Percentiles rank a stretch among this genome's conserved stretches.
phyloP scores from a whole-genome alignment of 2,888 invertebrate genomes.

The Entomobrya proxima region DNA sequence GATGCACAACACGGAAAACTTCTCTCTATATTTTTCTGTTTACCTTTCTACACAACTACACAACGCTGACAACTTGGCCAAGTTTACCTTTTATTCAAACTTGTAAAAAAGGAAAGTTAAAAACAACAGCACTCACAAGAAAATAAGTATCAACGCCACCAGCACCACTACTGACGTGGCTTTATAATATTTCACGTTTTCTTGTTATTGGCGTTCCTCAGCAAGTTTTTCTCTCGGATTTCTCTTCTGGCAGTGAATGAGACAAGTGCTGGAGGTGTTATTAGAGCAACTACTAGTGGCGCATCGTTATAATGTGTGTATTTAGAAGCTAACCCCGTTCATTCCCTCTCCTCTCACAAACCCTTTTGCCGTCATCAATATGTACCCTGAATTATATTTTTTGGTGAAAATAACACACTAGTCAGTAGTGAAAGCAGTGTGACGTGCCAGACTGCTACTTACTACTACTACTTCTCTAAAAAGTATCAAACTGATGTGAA shows the following conservation, averaged over 20 bases:
- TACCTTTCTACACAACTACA: background rate
- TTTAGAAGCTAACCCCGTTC: no score
- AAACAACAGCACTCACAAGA: constrained; percentile 4
- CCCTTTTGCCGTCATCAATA: background rate
- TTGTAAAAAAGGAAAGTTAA: constrained; percentile 14
- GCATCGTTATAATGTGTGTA: no score
- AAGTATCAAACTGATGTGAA: constrained; percentile 26
- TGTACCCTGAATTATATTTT: constrained; percentile 6
- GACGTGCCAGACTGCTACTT: background rate
- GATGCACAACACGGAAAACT: background rate
- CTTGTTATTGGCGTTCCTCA: background rate
- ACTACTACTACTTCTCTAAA: background rate
- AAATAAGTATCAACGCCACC: no score
- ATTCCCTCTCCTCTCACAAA: background rate
- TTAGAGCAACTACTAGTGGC: no score
- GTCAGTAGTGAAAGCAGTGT: constrained; percentile 17
- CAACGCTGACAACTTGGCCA: background rate
- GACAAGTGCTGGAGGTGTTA: background rate
- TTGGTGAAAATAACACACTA: no score
- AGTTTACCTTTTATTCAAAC: background rate
- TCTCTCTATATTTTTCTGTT: background rate
- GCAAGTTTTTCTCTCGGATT: background rate
- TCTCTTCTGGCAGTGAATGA: background rate
- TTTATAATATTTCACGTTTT: background rate
- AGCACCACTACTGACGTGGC: background rate